Conservation (phyloP, 2,797 vertebrate genomes). For the Danio jaintianensis region DNA sequence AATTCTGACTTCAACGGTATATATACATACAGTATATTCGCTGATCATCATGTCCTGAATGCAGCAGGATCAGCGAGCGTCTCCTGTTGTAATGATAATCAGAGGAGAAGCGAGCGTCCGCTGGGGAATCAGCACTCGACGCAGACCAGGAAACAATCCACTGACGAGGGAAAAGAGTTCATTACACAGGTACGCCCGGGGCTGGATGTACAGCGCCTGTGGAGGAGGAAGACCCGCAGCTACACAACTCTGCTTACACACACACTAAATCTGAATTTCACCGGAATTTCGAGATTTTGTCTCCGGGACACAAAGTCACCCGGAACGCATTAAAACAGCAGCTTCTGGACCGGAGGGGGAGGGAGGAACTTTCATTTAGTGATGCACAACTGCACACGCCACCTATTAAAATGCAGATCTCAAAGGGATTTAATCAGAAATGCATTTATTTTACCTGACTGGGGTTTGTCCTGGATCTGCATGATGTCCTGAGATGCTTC, state of each 20-base stretch:
- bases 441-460: background rate
- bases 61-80: too few species aligned
- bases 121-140: constrained; percentile 36
- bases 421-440: constrained; percentile 6
- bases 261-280: constrained; percentile 83
- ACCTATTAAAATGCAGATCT: background rate
- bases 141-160: constrained; percentile 65
- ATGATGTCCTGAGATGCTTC: too few species aligned
- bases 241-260: constrained; percentile 83
- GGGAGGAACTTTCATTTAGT: constrained; percentile 31
- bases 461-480: too few species aligned
- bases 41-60: too few species aligned
- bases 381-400: background rate
- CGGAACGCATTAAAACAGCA: constrained; percentile 75
- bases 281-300: constrained; percentile 77
- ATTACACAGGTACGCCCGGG: constrained; percentile 77
- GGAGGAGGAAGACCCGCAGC: constrained; percentile 74
- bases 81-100: background rate
- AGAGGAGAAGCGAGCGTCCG: constrained; percentile 34
- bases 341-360: constrained; percentile 43
- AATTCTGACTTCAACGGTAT: too few species aligned
- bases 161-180: constrained; percentile 69
- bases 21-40: too few species aligned
- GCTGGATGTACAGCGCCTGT: constrained; percentile 72
- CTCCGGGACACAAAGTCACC: constrained; percentile 75